Evolutionary conservation across 2,113 vertebrate genomes (phyloP), one percentile per base, ranked within the genome.

Genomic region (Paratilapia polleni): DNA sequence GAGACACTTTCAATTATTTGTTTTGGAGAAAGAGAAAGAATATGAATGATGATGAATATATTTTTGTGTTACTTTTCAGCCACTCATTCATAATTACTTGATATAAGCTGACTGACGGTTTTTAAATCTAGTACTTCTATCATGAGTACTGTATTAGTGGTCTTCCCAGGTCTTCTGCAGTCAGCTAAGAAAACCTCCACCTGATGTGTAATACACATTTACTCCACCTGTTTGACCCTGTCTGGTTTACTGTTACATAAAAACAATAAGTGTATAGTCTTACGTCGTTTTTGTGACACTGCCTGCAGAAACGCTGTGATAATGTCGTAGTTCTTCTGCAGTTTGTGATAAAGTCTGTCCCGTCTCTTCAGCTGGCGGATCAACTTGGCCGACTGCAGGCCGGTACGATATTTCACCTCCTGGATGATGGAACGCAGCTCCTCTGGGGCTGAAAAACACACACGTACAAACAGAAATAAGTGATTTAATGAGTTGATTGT

Each of bases 241-340:
- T 12, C 17, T 28, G 19, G 34, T 70, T 70, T 9, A 8, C 20
- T 1, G 19, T 59, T 4, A 43, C 68, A 73, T 34, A 79, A 81
- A 26, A 8, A 70, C 24, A 52, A 31, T 12, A 2, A 52, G 47
- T 73, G 41, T 14, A 3, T 10, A 8, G 11, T 95, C 98, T 98
- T 95, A 99, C 98, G 84, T 91, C 98, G 96, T 93, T 99, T 99
- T 58, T 97, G 97, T 1, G 98, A 99, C 83, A 97, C 97, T 0
- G 98, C 98, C 93, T 99, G 98, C 64, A 99, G 93, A 88, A 96
- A 99, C 0, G 98, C 98, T 0, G 98, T 99, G 92, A 99, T 93
- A 11, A 99, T 94, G 87, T 99, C 98, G 2, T 96, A 98, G 92
- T 98, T 97, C 95, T 96, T 98, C 95, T 99, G 98, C 14, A 97